phyloP scores from a whole-genome alignment of 2,113 vertebrate species.

The Puffinus mauretanicus region DNA sequence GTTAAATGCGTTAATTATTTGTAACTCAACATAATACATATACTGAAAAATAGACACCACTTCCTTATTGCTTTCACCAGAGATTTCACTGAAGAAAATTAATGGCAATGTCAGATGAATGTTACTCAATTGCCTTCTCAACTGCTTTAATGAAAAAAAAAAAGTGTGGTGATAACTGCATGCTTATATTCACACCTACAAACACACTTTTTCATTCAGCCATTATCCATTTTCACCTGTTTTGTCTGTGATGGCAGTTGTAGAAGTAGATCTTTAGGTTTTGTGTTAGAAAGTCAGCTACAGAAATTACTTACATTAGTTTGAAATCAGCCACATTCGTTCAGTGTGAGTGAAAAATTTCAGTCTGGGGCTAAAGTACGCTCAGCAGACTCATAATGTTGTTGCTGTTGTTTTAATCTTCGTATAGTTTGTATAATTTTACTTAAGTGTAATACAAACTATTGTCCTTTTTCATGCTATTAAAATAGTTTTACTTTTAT shows the following conservation, averaged over 20 bases:
- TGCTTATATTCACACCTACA: neutral
- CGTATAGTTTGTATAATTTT: neutral
- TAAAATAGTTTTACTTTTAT: neutral
- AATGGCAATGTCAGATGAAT: neutral
- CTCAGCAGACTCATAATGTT: neutral
- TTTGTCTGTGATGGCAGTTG: neutral
- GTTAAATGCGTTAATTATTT: neutral
- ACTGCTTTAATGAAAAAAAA: neutral
- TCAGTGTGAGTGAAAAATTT: neutral
- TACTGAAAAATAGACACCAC: neutral
- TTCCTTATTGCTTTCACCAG: neutral
- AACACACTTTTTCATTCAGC: neutral
- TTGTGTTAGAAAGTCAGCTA: neutral
- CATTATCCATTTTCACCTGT: neutral
- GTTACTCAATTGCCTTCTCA: neutral
- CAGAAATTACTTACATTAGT: neutral
- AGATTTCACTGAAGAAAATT: neutral
- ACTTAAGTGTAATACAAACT: neutral
- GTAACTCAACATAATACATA: neutral
- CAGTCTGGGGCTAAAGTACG: neutral
- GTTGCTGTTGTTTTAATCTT: neutral
- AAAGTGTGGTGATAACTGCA: neutral
- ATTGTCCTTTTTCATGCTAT: neutral
- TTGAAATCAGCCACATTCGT: neutral
- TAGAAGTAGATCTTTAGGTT: neutral